Percentiles rank a stretch among this genome's conserved stretches.
phyloP scores from a whole-genome alignment of 2,888 invertebrate species.

The Serrognathus titanus region DNA sequence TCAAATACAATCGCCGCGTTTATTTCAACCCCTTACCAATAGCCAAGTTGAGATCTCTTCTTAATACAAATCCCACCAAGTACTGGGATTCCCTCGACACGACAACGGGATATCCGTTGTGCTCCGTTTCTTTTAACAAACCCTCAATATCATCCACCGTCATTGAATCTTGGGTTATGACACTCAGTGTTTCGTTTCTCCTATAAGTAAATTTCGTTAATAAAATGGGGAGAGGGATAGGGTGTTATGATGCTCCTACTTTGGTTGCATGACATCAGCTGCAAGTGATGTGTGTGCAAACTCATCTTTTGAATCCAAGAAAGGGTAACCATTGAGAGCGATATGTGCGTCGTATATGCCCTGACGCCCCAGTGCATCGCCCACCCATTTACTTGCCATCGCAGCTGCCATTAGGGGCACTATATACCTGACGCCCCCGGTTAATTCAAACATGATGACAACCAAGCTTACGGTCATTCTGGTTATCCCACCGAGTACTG shows the following conservation, averaged over 20 bases:
- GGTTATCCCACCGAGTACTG: constrained; percentile 94
- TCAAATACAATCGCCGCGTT: not conserved
- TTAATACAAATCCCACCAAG: constrained; percentile 92
- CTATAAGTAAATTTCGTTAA: constrained; percentile 52
- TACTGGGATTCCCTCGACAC: constrained; percentile 96
- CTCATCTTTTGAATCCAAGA: constrained; percentile 97
- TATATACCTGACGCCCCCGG: constrained; percentile 96
- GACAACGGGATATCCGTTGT: constrained; percentile 98
- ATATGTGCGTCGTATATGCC: constrained; percentile 99
- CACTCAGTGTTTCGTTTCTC: constrained; percentile 83
- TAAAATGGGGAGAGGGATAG: too few species aligned
- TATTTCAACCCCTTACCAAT: constrained; percentile 57
- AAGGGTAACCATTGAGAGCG: constrained; percentile 97
- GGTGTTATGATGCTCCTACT: constrained; percentile 57
- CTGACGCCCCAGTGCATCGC: constrained; percentile 88
- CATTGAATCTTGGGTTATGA: constrained; percentile 97
- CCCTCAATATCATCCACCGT: constrained; percentile 93
- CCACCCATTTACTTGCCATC: constrained; percentile 99
- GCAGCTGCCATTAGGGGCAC: constrained; percentile 98
- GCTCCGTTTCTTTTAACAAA: constrained; percentile 90
- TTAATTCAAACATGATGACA: constrained; percentile 99
- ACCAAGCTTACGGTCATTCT: constrained; percentile 80
- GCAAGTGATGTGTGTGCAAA: constrained; percentile 97
- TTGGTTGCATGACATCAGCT: constrained; percentile 99
- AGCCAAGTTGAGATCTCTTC: constrained; percentile 90